These are phyloP conservation scores for Epirrhoe alternata DNA, from an alignment of 2,888 invertebrate species.

Conservation along the genomic window DNA sequence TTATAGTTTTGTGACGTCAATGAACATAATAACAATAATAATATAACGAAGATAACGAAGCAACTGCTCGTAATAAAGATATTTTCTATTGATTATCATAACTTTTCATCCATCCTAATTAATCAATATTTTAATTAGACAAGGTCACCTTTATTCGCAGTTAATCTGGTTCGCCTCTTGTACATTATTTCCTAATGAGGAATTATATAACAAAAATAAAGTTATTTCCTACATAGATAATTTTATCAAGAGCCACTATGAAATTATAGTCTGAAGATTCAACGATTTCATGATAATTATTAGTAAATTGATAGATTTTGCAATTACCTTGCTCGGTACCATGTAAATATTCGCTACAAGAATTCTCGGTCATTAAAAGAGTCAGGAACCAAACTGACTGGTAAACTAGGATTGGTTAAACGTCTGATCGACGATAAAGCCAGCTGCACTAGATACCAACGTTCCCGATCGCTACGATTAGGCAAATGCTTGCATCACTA, in stretches of 20 bases:
- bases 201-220: no score
- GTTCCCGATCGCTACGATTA: slow-evolving; percentile 55
- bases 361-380: slow-evolving; percentile 10
- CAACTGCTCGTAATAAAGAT: no score
- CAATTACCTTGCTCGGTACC: no score
- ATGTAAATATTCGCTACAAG: no score
- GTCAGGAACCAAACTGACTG: slow-evolving; percentile 26
- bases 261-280: no score
- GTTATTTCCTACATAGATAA: no score
- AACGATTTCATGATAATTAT: no score
- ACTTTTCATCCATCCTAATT: neutral
- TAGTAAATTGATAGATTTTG: no score
- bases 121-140: neutral
- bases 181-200: neutral
- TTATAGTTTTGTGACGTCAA: slow-evolving; percentile 12
- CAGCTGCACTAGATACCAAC: slow-evolving; percentile 54
- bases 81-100: neutral
- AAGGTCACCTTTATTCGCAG: neutral
- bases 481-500: slow-evolving; percentile 42
- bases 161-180: neutral
- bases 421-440: slow-evolving; percentile 46
- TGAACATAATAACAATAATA: slow-evolving; percentile 3
- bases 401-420: slow-evolving; percentile 30
- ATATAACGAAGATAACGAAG: neutral
- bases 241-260: no score